Evolutionary conservation across 2,888 invertebrate genomes (phyloP), one percentile per base, ranked within the genome.

Genomic region (Imbricaverruca yamaguchii): DNA sequence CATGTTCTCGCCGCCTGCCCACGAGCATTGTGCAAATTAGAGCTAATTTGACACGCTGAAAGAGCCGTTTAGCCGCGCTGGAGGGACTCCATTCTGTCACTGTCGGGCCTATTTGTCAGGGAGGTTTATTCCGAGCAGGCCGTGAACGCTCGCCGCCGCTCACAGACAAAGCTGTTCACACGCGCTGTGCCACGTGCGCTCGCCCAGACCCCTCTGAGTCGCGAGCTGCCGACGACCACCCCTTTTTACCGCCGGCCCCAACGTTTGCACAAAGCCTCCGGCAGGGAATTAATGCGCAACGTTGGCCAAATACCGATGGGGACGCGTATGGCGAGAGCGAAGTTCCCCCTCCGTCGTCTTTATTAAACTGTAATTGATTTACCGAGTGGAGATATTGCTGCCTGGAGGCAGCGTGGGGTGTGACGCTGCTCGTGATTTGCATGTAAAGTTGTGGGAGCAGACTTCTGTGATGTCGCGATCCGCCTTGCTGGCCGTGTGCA

Each of bases 351-450:
- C 21, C 63, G 63, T 63, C 39, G 69, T 69, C 69, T 69, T 69
- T 69, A 69, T 69, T 69, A 69, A 69, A 69, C 69, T 15, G 10
- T 3, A 39, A 69, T 69, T 69, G 69, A 69, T 69, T 69, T 69
- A 67, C n/a, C 39, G 4, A 39, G 8, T 39, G 39, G 15, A 13
- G 15, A 69, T 69, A 69, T 69, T 69, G 39, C 69, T 39, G 39
- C 39, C 39, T 39, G 39, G 39, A 39, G 39, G 39, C 4, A 39
- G 39, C 39, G 39, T 39, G 39, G 39, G 39, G 39, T 39, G 39
- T 39, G 39, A 39, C 39, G 39, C 4, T 39, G 39, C 4, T 39
- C 39, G 4, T 39, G 39, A 39, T 39, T 39, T 39, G 39, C 39
- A 39, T 39, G 39, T 39, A 39, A 39, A 39, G 4, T 39, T 39